Evolutionary conservation across 1,140 invertebrate species (phyloP), one percentile per base, ranked within the genome.

Genomic region (Thaumetopoea pityocampa): DNA sequence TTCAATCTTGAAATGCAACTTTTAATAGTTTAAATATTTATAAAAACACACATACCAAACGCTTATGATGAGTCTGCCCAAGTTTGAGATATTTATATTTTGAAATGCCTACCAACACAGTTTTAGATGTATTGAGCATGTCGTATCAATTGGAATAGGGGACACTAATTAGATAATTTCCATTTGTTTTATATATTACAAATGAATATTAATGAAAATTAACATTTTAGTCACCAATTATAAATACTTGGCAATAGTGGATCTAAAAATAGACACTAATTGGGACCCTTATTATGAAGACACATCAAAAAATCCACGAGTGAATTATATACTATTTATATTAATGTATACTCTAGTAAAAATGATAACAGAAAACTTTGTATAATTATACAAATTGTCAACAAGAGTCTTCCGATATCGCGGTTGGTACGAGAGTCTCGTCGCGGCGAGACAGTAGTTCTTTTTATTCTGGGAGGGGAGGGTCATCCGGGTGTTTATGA

Each of bases 361-460:
- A 38, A 49, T 22, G 17, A 22, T 46, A 44, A 47, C 45, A 35
- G 38, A 59, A 50, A 46, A 35, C 5, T 1, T 61, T 51, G 48
- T 55, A 58, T 51, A 53, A 32, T 45, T 42, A 35, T 62, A 56
- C 28, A 58, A 60, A 63, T 57, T 50, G 22, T 51, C 41, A 57
- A 51, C 50, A 50, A 52, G 47, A 47, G 33, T 43, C 15, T 7
- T 55, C 22, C 7, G 19, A 30, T 14, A 33, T 18, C 26, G 27
- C 11, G 20, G 24, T 18, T n/a, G 7, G 26, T 29, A 23, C 23
- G n/a, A n/a, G 12, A 8, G 50, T 57, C 51, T 55, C 53, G 47
- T 41, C 11, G n/a, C 4, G 2, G 11, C 41, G 53, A 57, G 47
- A 61, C 46, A 23, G 9, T 38, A 27, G 28, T 35, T 51, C 51